Evolutionary conservation across 2,113 vertebrate genomes (phyloP), one percentile per base, ranked within the genome.

Genomic region (Gymnogyps californianus): DNA sequence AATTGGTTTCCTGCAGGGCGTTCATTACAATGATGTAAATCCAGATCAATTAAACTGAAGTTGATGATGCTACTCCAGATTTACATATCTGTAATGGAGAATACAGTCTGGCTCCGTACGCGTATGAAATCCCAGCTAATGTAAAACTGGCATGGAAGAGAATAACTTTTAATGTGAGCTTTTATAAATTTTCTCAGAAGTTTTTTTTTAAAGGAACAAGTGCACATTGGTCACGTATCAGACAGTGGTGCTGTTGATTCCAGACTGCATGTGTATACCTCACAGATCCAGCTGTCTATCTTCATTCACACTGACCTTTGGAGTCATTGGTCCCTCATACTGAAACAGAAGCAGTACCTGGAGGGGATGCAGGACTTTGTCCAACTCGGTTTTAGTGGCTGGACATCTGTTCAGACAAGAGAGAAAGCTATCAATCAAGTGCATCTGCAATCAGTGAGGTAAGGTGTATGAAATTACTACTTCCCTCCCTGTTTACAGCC

Each of bases 221-320:
- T 62, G 26, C 81, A 70, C 18, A 32, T 65, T 67, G 74, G 34
- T 89, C 65, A 82, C 34, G 16, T 72, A 38, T 47, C 70, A 94
- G 62, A 46, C 88, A 91, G 34, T 25, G 84, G 59, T 91, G 67
- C 96, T 91, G 47, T 86, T 90, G 54, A 72, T 86, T 96, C 75
- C 78, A 74, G 81, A 47, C 34, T 88, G 59, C 64, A 51, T 77
- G 32, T 83, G 14, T 80, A 18, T 90, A 85, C 36, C 78, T 96
- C 89, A 59, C 58, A 80, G 62, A 88, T 90, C 54, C 84, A 94
- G 64, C 84, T 91, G 32, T 87, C 62, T 83, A 0, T 85, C 71
- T 62, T 83, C 62, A 93, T 78, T 91, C 81, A 40, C 42, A 77
- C 59, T 91, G 32, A 40, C 19, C 38, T 93, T 80, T 49, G 89